These are phyloP conservation scores for Mellilla xanthometata DNA, from an alignment of 2,888 invertebrate species.

Conservation along the genomic window DNA sequence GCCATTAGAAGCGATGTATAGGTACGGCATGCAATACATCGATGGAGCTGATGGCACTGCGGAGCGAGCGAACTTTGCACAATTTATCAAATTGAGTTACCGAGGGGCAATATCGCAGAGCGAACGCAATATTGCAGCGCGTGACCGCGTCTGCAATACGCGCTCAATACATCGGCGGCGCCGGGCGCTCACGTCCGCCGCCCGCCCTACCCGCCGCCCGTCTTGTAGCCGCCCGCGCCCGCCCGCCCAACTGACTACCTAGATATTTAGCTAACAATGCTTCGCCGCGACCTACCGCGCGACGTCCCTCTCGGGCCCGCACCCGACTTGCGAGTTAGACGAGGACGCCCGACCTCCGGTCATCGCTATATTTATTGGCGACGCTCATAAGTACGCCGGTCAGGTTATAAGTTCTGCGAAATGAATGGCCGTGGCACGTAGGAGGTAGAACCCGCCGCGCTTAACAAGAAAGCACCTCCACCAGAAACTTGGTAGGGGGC, in stretches of 20 bases:
- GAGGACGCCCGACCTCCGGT: slow-evolving; percentile 72
- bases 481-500: slow-evolving; percentile 65
- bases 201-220: too few species aligned
- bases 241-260: slow-evolving; percentile 76
- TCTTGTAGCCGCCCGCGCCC: slow-evolving; percentile 56
- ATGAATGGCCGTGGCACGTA: slow-evolving; percentile 80
- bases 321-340: slow-evolving; percentile 45
- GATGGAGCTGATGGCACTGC: slow-evolving; percentile 62
- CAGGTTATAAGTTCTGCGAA: slow-evolving; percentile 82
- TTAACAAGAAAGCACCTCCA: slow-evolving; percentile 80
- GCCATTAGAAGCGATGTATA: slow-evolving; percentile 8
- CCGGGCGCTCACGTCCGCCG: slow-evolving; percentile 63
- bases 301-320: slow-evolving; percentile 58
- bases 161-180: slow-evolving; percentile 83
- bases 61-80: slow-evolving; percentile 74
- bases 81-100: slow-evolving; percentile 82
- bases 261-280: slow-evolving; percentile 82
- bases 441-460: slow-evolving; percentile 70
- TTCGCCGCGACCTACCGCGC: slow-evolving; percentile 59
- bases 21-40: slow-evolving; percentile 47
- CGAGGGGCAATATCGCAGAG: slow-evolving; percentile 80
- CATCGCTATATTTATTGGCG: slow-evolving; percentile 82
- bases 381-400: slow-evolving; percentile 82
- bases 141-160: slow-evolving; percentile 82
- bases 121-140: slow-evolving; percentile 83